Evolutionary conservation across 2,113 vertebrate species (phyloP), one percentile per base, ranked within the genome.

Genomic region (Osmerus eperlanus): DNA sequence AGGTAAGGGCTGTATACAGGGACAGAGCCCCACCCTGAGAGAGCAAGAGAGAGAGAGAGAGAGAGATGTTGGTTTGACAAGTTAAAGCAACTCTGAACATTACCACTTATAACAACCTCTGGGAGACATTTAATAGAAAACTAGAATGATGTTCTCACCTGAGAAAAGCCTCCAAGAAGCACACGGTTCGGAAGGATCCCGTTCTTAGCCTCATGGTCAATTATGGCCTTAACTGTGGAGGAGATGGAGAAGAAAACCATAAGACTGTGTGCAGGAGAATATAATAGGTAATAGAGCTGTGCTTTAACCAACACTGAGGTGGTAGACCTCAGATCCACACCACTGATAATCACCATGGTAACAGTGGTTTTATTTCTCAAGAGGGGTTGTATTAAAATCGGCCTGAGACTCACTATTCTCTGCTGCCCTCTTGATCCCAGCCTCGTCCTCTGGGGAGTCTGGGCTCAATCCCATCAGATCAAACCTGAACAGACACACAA

Each of bases 151-250:
- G 89, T 84, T 86, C 87, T 84, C 79, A 99, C 97, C 97, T 99
- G 97, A 74, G 97, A 99, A 89, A 99, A 99, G 84, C 97, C 97
- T 16, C 95, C 96, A 55, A 99, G 93, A 54, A 99, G 90, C 67
- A 99, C 96, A 7, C 97, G 95, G 80, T 95, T 90, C 63, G 97
- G 89, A 3, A 97, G 96, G 73, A 99, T 99, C 68, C 97, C 97
- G 0, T 97, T 98, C 92, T 95, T 98, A 78, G 93, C 91, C 90
- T 99, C 97, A 0, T 99, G 96, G 73, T 99, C 97, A 0, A 99
- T 98, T 74, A 99, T 93, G 77, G 95, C 95, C 92, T 94, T 97
- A 84, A 99, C 97, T 99, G 79, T 15, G 59, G n/a, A 67, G 51
- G 67, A 87, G 23, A 67, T 6, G 60, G 65, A 64, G 0, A 52